Conservation (phyloP, 2,888 invertebrate genomes). For the Cabera pusaria region DNA sequence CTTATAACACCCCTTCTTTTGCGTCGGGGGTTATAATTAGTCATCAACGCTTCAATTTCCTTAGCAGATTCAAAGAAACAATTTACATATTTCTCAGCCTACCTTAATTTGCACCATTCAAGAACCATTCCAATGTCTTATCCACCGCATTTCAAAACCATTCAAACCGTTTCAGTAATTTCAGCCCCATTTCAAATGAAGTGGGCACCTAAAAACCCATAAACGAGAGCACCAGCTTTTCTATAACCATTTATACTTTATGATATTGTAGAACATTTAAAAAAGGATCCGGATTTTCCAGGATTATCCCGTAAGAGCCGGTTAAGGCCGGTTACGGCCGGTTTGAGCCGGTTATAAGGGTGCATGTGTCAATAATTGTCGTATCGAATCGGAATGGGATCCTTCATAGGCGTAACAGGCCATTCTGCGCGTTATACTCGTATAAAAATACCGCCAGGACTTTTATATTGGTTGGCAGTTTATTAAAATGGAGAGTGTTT, state of each 20-base stretch:
- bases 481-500: conserved; percentile 15
- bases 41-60: too few relatives aligned
- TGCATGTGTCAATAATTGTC: conserved; percentile 34
- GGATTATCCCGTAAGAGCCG: conserved; percentile 28
- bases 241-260: conserved; percentile 31
- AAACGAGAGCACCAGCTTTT: conserved; percentile 23
- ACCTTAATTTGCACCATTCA: too few relatives aligned
- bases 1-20: too few relatives aligned
- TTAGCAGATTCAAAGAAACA: too few relatives aligned
- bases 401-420: conserved; percentile 21
- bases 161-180: conserved; percentile 6
- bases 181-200: conserved; percentile 6
- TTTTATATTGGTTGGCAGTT: conserved; percentile 15
- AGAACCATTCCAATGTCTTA: too few relatives aligned
- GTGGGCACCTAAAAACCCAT: conserved; percentile 17
- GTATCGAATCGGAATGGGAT: conserved; percentile 25
- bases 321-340: conserved; percentile 20
- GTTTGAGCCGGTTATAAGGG: conserved; percentile 22
- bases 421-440: conserved; percentile 26
- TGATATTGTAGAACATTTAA: conserved; percentile 32
- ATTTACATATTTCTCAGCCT: too few relatives aligned
- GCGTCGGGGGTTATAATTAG: too few relatives aligned
- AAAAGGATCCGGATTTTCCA: conserved; percentile 24
- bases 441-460: conserved; percentile 19
- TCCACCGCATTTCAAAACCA: conserved; percentile 8